Evolutionary conservation across 2,797 vertebrate genomes (phyloP).

Genomic region (Scleropages formosus): DNA sequence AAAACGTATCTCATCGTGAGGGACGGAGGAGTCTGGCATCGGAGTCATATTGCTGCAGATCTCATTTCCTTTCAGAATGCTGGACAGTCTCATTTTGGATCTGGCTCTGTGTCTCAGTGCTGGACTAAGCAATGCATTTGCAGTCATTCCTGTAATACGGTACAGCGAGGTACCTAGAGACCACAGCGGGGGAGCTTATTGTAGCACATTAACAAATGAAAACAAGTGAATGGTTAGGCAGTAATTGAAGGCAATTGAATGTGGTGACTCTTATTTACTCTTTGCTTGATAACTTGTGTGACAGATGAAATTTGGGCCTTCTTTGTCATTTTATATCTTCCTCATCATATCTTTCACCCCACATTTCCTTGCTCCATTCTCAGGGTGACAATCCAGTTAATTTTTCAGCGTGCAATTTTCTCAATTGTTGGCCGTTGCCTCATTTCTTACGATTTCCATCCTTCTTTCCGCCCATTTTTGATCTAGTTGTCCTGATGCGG

Average conservation of each 20-base stretch:
- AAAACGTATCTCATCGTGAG: not conserved
- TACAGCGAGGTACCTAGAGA: not conserved
- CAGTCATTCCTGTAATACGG: not conserved
- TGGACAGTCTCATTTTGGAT: not conserved
- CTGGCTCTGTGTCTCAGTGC: not conserved
- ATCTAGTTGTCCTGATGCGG: not conserved
- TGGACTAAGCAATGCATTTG: not conserved
- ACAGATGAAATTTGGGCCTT: slow-evolving; percentile 4
- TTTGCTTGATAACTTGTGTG: not conserved
- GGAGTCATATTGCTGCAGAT: not conserved
- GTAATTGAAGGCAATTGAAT: not conserved
- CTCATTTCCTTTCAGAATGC: not conserved
- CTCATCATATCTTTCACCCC: not conserved
- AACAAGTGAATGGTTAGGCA: not conserved
- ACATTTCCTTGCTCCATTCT: not conserved
- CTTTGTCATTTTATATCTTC: slow-evolving; percentile 1
- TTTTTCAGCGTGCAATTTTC: slow-evolving; percentile 2
- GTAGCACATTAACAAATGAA: slow-evolving; percentile 2
- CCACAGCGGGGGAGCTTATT: not conserved
- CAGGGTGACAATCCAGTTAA: not conserved
- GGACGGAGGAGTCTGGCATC: not conserved
- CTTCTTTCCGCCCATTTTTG: slow-evolving; percentile 5
- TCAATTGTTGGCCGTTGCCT: slow-evolving; percentile 5
- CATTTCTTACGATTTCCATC: not conserved
- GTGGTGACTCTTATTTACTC: not conserved